These are phyloP conservation scores for Scortum barcoo DNA, from an alignment of 2,113 vertebrate species.

Conservation along the genomic window DNA sequence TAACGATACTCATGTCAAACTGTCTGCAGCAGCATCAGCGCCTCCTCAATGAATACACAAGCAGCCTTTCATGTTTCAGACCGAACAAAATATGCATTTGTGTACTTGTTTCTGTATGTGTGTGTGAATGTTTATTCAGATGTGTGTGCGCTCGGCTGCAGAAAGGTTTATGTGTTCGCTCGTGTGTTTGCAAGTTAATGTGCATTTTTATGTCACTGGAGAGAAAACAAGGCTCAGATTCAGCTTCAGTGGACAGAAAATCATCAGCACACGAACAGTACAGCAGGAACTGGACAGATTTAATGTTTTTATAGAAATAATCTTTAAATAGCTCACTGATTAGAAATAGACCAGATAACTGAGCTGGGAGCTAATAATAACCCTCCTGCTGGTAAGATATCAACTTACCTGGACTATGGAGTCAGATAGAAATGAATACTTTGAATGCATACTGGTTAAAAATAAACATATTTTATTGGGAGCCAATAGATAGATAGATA, in stretches of 20 bases:
- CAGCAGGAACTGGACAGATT: neutral
- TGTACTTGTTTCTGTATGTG: neutral
- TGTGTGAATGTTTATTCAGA: neutral
- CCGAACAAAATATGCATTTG: too few species aligned
- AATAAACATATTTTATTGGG: too few species aligned
- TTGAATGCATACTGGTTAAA: too few species aligned
- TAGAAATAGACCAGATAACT: too few species aligned
- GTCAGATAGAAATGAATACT: too few species aligned
- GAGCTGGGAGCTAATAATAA: too few species aligned
- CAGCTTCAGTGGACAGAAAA: neutral
- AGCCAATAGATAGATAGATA: too few species aligned
- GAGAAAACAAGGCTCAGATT: neutral
- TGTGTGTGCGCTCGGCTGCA: neutral
- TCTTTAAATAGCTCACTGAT: neutral
- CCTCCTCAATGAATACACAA: neutral
- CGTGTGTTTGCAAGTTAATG: neutral
- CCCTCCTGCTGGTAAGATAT: too few species aligned
- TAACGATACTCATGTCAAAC: constrained; percentile 15
- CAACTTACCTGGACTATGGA: too few species aligned
- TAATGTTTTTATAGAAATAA: neutral
- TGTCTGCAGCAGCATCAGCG: neutral
- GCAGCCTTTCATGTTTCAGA: neutral
- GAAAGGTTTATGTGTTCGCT: neutral
- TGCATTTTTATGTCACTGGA: neutral
- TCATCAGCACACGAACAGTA: neutral